A percentile compares a stretch with the other conserved stretches of the same genome.
Evolutionary conservation across 2,113 vertebrate species (phyloP).

Genomic region (Anser brachyrhynchus): DNA sequence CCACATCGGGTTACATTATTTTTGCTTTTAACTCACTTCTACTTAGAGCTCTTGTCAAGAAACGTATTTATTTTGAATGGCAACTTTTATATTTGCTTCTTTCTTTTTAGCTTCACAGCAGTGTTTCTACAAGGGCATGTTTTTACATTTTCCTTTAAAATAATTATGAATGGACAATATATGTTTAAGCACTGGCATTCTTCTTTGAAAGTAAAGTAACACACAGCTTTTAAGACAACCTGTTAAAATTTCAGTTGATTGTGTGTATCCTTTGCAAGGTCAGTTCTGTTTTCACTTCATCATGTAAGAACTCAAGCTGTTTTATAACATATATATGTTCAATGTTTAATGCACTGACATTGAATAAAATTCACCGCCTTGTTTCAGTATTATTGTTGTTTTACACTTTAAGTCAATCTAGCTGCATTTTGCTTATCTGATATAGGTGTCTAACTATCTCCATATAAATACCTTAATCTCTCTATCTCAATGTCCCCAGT

Average conservation of each 20-base stretch:
- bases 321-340: neutral
- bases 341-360: neutral
- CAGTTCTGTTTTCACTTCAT: neutral
- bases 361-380: neutral
- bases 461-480: constrained; percentile 38
- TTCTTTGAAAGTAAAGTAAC: neutral
- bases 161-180: neutral
- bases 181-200: neutral
- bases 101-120: neutral
- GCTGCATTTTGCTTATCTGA: neutral
- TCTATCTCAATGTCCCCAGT: constrained; percentile 35
- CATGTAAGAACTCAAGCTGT: neutral
- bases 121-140: neutral
- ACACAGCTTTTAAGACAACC: neutral
- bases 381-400: neutral
- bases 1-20: neutral
- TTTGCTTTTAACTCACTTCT: neutral
- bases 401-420: neutral
- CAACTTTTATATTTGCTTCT: neutral
- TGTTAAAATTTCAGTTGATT: constrained; percentile 6
- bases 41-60: neutral
- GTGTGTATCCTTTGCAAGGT: constrained; percentile 2
- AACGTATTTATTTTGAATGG: neutral
- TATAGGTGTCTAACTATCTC: constrained; percentile 21
- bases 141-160: neutral